These are phyloP conservation scores for Leguminivora glycinivorella DNA, from an alignment of 1,140 invertebrate genomes.

Conservation along the genomic window DNA sequence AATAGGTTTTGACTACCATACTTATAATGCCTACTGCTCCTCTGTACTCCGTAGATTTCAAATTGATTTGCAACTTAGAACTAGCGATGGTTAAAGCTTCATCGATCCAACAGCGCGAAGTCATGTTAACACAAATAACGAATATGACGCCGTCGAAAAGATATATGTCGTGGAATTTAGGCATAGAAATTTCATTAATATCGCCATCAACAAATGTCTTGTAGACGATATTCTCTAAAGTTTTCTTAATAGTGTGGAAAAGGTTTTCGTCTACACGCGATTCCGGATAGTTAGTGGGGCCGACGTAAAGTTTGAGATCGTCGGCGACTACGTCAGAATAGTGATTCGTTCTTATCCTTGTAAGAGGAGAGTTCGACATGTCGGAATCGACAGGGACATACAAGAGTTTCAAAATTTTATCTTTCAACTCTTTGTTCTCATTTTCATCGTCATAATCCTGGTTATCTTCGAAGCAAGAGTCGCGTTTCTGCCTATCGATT, in stretches of 20 bases:
- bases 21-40: slow-evolving; percentile 68
- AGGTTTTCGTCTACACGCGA: slow-evolving; percentile 52
- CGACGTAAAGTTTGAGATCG: slow-evolving; percentile 67
- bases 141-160: slow-evolving; percentile 71
- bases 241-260: slow-evolving; percentile 55
- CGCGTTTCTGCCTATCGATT: slow-evolving; percentile 63
- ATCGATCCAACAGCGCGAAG: slow-evolving; percentile 56
- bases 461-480: slow-evolving; percentile 49
- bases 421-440: slow-evolving; percentile 45
- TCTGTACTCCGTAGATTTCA: slow-evolving; percentile 64
- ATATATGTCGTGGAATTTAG: slow-evolving; percentile 65
- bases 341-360: slow-evolving; percentile 56
- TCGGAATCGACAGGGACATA: slow-evolving; percentile 54
- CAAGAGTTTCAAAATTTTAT: slow-evolving; percentile 51
- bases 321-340: slow-evolving; percentile 63
- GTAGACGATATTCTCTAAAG: slow-evolving; percentile 52
- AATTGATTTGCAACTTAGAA: slow-evolving; percentile 41
- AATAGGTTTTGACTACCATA: slow-evolving; percentile 54
- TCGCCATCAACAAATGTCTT: slow-evolving; percentile 39
- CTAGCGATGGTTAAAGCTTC: slow-evolving; percentile 45
- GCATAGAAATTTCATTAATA: slow-evolving; percentile 39
- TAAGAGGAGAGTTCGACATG: slow-evolving; percentile 51
- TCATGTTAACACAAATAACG: slow-evolving; percentile 58
- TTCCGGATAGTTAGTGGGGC: slow-evolving; percentile 64
- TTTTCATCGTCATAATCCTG: slow-evolving; percentile 44